phyloP scores from a whole-genome alignment of 2,113 vertebrate genomes.

The Genyomyrus donnyi region DNA sequence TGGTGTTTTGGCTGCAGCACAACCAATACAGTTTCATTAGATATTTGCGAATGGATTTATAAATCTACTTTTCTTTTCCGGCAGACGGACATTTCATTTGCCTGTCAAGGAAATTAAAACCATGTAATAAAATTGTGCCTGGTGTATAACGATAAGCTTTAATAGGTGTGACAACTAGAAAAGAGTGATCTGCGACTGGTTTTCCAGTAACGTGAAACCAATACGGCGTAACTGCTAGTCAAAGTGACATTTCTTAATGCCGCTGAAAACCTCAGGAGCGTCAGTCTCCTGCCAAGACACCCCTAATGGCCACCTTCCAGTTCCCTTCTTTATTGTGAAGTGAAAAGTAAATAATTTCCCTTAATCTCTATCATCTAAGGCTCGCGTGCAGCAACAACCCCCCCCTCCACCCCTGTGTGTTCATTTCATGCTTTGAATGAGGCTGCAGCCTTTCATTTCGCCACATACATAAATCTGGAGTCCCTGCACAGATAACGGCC shows the following conservation, averaged over 20 bases:
- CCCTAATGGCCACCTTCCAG: conserved; percentile 44
- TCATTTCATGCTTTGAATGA: not conserved
- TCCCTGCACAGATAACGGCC: not conserved
- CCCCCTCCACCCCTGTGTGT: not conserved
- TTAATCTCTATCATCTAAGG: conserved; percentile 38
- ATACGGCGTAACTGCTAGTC: conserved; percentile 53
- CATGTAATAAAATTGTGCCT: conserved; percentile 45
- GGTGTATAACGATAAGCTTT: conserved; percentile 41
- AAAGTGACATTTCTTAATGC: conserved; percentile 65
- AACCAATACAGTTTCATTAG: conserved; percentile 38
- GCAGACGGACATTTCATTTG: conserved; percentile 44
- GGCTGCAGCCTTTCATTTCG: conserved; percentile 31
- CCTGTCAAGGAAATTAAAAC: conserved; percentile 54
- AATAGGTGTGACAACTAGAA: conserved; percentile 40
- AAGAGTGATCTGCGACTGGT: conserved; percentile 43
- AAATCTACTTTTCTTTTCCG: conserved; percentile 45
- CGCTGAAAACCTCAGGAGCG: conserved; percentile 61
- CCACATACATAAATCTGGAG: conserved; percentile 26
- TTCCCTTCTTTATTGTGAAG: conserved; percentile 50
- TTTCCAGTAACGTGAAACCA: conserved; percentile 58
- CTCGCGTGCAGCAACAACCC: conserved; percentile 14
- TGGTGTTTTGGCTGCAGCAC: conserved; percentile 44
- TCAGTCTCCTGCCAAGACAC: conserved; percentile 51
- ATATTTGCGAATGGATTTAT: conserved; percentile 38
- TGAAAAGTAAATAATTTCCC: conserved; percentile 44